Percentiles rank a stretch among this genome's conserved stretches.
Conservation (phyloP, 2,797 vertebrate genomes). For the Poecilia gillii region DNA sequence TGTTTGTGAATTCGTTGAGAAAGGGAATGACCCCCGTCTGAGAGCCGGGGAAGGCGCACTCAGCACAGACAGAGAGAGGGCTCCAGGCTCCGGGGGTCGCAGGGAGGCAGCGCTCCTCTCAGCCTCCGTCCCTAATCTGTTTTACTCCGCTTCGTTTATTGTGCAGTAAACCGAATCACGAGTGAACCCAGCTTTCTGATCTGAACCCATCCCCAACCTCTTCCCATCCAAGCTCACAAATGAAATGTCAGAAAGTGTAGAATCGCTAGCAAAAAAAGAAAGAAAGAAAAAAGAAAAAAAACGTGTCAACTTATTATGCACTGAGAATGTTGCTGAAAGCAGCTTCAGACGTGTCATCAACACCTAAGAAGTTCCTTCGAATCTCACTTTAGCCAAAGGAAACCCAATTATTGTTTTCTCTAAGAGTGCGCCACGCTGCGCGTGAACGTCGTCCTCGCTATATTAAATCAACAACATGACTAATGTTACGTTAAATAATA, state of each 20-base stretch:
- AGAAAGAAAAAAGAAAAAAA: neutral
- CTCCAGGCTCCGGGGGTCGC: conserved; percentile 12
- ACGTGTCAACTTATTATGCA: conserved; percentile 9
- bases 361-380: neutral
- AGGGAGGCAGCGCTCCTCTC: conserved; percentile 21
- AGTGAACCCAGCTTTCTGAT: conserved; percentile 24
- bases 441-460: neutral
- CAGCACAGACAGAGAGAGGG: neutral
- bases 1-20: neutral
- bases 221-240: neutral
- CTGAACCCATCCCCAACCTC: neutral
- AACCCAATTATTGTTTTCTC: neutral
- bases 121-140: conserved; percentile 22
- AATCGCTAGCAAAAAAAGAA: conserved; percentile 2
- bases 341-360: neutral
- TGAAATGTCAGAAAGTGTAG: neutral
- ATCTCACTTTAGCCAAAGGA: neutral
- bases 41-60: neutral
- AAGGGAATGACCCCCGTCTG: neutral
- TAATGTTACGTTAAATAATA: neutral
- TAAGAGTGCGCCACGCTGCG: neutral
- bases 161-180: conserved; percentile 42
- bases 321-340: conserved; percentile 8
- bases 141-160: conserved; percentile 24
- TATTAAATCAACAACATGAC: neutral